Base-by-base conservation (phyloP, 1,140 invertebrate genomes). In the Trypoxylus dichotomus region DNA sequence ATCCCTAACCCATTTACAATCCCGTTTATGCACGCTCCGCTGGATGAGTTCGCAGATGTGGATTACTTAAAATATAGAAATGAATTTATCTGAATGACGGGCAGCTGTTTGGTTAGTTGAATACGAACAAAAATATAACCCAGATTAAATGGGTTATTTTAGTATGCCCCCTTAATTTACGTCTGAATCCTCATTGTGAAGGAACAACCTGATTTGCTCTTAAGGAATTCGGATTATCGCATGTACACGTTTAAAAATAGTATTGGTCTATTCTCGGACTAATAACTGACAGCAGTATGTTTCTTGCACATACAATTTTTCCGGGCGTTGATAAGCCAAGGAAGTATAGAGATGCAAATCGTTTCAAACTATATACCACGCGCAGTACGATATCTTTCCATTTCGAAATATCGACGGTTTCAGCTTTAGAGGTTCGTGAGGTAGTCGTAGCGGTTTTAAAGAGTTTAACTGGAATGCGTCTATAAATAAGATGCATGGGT, bases 31-130 rank as follows among this genome's bases (percentile, higher is more conserved):
- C 60, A 29, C 15, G 60, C 60, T 15, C 60, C 60, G 27, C 60
- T 68, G 21, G 60, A 68, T 29, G 24, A 24, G 6, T 68, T 27
- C 27, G 27, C 60, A 68, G 60, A 68, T 68, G 60, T 29, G 27
- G 60, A 68, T 68, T 68, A 68, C 60, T 68, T 68, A 68, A 54
- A 68, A 68, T 68, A 68, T 68, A 68, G 27, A 68, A 68, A 68
- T 68, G 60, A 68, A 68, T 68, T 68, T 68, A 68, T 68, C 60
- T 68, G 60, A 68, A 68, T 68, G 60, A 68, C 60, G 60, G 60
- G 60, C 60, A 68, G 60, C 60, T 68, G 60, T 68, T 68, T 68
- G 60, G 60, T 68, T 68, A 68, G 60, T 68, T 68, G 27, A 68
- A 68, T 68, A 68, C 60, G 24, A 68, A 68, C 60, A 68, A 68